phyloP scores from a whole-genome alignment of 1,140 invertebrate species.

The Ceratosolen solmsi region DNA sequence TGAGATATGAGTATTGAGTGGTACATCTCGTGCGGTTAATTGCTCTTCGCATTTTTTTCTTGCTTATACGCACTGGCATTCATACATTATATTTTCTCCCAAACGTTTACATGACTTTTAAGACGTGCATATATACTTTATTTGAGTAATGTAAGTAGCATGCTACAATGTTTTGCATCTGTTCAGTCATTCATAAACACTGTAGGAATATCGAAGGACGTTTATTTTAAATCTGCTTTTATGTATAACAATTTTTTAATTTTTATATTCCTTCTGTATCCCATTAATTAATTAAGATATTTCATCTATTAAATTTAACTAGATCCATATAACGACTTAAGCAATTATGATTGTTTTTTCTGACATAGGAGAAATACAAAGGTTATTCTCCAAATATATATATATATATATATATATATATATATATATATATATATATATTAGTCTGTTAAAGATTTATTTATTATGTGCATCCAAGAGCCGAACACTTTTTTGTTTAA shows the following conservation, averaged over 20 bases:
- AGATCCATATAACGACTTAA: slow-evolving; percentile 9
- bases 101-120: not conserved
- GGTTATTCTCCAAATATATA: not conserved
- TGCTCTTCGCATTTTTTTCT: slow-evolving; percentile 51
- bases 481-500: no score
- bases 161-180: not conserved
- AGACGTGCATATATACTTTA: slow-evolving; percentile 1
- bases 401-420: no score
- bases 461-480: no score
- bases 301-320: slow-evolving; percentile 17
- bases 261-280: not conserved
- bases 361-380: not conserved
- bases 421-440: no score
- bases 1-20: slow-evolving; percentile 62
- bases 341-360: slow-evolving; percentile 7
- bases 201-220: slow-evolving; percentile 15
- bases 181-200: not conserved
- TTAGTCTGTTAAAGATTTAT: no score
- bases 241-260: not conserved
- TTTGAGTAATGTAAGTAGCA: not conserved
- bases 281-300: slow-evolving; percentile 5
- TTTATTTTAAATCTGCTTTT: slow-evolving; percentile 30
- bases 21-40: slow-evolving; percentile 59
- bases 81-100: slow-evolving; percentile 19
- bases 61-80: not conserved